These are phyloP conservation scores for Sphenopsis melanotis DNA, from an alignment of 2,797 vertebrate species.

Conservation along the genomic window DNA sequence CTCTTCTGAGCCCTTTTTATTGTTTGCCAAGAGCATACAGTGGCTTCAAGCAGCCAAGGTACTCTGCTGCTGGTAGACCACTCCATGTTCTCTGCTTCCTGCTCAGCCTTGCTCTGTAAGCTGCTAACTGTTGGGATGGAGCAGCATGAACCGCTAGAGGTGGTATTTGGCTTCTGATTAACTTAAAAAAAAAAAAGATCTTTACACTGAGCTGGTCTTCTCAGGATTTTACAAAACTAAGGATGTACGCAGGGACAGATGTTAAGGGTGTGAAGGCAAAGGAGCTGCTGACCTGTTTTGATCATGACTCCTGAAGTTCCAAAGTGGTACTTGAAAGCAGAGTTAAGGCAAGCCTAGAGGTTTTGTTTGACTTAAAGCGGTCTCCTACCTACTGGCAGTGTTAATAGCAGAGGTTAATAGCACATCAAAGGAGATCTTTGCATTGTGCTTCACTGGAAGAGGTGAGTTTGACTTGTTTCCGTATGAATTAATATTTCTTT, in stretches of 20 bases:
- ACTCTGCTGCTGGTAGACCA: neutral
- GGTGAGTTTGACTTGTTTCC: neutral
- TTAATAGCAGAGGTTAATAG: neutral
- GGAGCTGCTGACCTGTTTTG: neutral
- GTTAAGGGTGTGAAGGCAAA: neutral
- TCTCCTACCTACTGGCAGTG: neutral
- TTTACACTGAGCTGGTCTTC: neutral
- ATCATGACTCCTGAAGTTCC: neutral
- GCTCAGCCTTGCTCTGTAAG: fast-evolving
- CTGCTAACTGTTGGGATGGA: neutral
- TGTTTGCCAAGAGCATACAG: neutral
- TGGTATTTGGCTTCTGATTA: neutral
- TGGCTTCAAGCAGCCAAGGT: neutral
- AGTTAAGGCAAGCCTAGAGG: neutral
- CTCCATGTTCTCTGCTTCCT: neutral
- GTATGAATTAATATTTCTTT: neutral
- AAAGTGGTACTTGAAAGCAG: neutral
- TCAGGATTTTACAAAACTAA: neutral
- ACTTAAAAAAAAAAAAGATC: neutral
- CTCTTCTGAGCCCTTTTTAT: neutral
- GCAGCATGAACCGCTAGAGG: neutral
- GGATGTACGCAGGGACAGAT: neutral
- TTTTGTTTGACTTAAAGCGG: neutral
- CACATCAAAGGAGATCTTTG: neutral
- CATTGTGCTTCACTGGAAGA: neutral